Conservation (phyloP, 1,140 invertebrate species). For the Microplitis demolitor region DNA sequence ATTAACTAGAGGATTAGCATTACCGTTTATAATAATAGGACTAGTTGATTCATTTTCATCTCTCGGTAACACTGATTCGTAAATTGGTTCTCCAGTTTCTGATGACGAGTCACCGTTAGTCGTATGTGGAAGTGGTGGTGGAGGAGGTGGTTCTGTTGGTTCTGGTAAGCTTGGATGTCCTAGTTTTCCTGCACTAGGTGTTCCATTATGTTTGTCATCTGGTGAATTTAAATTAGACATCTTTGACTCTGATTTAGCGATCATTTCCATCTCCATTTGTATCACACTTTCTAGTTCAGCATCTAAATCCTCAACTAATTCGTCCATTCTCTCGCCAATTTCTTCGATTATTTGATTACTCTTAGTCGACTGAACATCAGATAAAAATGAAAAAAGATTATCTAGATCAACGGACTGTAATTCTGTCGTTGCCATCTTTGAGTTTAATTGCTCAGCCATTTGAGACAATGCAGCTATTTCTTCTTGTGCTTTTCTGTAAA, state of each 20-base stretch:
- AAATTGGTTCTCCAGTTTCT: conserved; percentile 74
- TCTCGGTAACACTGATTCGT: conserved; percentile 79
- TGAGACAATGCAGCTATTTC: conserved; percentile 77
- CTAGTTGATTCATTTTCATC: conserved; percentile 59
- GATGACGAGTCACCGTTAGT: conserved; percentile 48
- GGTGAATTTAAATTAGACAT: conserved; percentile 32
- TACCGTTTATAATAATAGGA: conserved; percentile 50
- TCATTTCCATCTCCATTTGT: conserved; percentile 63
- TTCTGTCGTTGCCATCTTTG: conserved; percentile 64
- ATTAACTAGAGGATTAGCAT: conserved; percentile 39
- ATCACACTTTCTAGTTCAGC: conserved; percentile 71
- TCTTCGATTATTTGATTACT: conserved; percentile 77
- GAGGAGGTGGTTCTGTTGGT: conserved; percentile 75
- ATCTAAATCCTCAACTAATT: conserved; percentile 79
- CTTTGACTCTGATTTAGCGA: conserved; percentile 53
- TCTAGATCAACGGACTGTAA: conserved; percentile 84
- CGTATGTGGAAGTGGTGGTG: conserved; percentile 50
- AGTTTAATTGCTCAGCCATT: conserved; percentile 78
- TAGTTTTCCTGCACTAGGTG: conserved; percentile 47
- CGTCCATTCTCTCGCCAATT: conserved; percentile 83
- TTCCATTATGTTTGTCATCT: conserved; percentile 31
- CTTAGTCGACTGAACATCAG: conserved; percentile 74
- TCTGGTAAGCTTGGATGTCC: conserved; percentile 71
- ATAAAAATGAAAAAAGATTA: conserved; percentile 91
- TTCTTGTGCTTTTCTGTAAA: conserved; percentile 73